phyloP scores from a whole-genome alignment of 2,797 vertebrate genomes.

The Florisuga fusca region DNA sequence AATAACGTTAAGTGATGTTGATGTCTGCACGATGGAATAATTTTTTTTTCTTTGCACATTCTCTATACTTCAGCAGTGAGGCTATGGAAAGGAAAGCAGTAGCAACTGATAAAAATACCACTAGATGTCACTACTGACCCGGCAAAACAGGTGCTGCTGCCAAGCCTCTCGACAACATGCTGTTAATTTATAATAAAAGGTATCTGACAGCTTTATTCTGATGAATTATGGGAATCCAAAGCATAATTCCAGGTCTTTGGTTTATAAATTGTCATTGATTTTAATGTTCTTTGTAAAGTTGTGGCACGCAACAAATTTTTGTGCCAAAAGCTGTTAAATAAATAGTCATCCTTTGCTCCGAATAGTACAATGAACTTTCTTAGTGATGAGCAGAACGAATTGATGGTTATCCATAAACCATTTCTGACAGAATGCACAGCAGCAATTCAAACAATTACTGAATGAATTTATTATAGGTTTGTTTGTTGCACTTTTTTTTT shows the following conservation, averaged over 20 bases:
- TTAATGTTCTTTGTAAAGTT: conserved; percentile 87
- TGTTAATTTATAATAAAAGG: conserved; percentile 84
- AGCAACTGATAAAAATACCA: conserved; percentile 20
- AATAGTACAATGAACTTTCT: conserved; percentile 79
- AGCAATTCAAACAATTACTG: conserved; percentile 76
- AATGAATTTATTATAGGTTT: conserved; percentile 64
- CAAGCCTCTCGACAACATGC: conserved; percentile 41
- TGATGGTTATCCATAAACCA: conserved; percentile 83
- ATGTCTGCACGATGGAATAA: not conserved
- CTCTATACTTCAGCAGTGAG: not conserved
- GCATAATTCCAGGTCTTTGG: conserved; percentile 82
- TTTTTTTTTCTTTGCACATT: not conserved
- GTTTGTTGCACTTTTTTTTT: not conserved
- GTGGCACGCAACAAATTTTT: conserved; percentile 83
- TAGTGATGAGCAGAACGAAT: conserved; percentile 80
- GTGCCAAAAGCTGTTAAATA: conserved; percentile 85
- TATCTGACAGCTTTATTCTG: conserved; percentile 86
- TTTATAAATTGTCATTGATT: conserved; percentile 88
- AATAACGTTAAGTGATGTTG: not conserved
- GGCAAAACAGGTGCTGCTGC: conserved; percentile 39
- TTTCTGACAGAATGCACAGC: conserved; percentile 74
- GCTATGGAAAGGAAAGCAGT: not conserved
- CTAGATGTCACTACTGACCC: conserved; percentile 83
- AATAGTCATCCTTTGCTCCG: conserved; percentile 79
- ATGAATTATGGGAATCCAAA: conserved; percentile 84